Evolutionary conservation across 2,888 invertebrate genomes (phyloP).

Genomic region (Hemistola chrysoprasaria): DNA sequence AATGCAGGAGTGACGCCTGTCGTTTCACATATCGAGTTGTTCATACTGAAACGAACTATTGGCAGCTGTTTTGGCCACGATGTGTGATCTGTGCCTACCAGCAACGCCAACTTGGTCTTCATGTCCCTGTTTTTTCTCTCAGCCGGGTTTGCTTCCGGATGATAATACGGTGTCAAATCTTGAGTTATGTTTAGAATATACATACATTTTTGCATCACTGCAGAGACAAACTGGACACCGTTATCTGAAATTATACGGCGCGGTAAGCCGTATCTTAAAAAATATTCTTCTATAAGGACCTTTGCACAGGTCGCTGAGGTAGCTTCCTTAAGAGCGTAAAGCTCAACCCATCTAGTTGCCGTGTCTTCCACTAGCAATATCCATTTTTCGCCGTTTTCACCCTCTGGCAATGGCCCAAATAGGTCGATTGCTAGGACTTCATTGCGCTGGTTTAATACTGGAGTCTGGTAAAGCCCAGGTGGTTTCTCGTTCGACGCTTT

Average conservation of each 20-base stretch:
- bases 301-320: conserved; percentile 19
- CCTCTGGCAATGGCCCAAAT: conserved; percentile 29
- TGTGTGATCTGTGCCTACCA: conserved; percentile 28
- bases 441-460: not conserved
- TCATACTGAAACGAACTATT: no score
- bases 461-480: conserved; percentile 21
- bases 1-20: no score
- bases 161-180: conserved; percentile 37
- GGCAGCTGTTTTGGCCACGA: no score
- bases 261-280: conserved; percentile 9
- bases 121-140: conserved; percentile 43
- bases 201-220: conserved; percentile 30
- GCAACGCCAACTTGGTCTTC: conserved; percentile 32
- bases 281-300: no score
- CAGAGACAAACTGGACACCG: conserved; percentile 32
- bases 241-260: conserved; percentile 31
- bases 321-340: conserved; percentile 23
- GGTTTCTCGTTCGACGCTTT: conserved; percentile 40
- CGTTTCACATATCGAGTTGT: no score
- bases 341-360: conserved; percentile 28
- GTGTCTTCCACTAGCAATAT: conserved; percentile 28
- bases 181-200: conserved; percentile 25
- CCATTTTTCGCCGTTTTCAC: conserved; percentile 21
- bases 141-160: conserved; percentile 45
- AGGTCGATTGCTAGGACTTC: conserved; percentile 30